These are phyloP conservation scores for Amblyjoppa proteus DNA, from an alignment of 2,888 invertebrate genomes.

Conservation along the genomic window DNA sequence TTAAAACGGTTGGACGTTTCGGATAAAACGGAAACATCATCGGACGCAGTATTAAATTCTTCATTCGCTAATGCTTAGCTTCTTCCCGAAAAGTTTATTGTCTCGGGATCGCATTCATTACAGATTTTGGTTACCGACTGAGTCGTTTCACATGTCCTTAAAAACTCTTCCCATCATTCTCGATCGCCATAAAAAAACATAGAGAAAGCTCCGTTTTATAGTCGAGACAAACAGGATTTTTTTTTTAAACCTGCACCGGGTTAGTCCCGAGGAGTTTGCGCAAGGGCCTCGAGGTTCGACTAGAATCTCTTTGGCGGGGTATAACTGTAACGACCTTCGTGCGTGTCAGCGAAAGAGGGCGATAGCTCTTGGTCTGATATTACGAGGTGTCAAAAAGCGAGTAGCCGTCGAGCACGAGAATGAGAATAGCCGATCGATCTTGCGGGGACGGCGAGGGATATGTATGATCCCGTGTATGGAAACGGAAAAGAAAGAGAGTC, in stretches of 20 bases:
- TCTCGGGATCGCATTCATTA: no score
- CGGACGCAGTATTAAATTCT: no score
- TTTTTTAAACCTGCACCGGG: neutral
- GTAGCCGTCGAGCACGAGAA: slow-evolving; percentile 35
- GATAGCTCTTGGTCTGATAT: slow-evolving; percentile 33
- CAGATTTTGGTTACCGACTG: no score
- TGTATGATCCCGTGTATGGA: slow-evolving; percentile 37
- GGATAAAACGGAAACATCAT: no score
- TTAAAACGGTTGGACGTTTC: no score
- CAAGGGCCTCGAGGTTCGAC: neutral
- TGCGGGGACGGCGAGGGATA: slow-evolving; percentile 17
- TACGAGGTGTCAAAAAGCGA: slow-evolving; percentile 55
- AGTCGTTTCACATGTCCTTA: no score
- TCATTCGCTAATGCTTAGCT: no score
- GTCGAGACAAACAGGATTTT: neutral
- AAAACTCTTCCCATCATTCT: slow-evolving; percentile 10
- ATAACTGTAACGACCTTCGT: slow-evolving; percentile 22
- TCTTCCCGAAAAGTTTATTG: no score
- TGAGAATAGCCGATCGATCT: slow-evolving; percentile 53
- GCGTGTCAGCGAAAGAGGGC: neutral
- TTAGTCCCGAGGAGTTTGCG: neutral
- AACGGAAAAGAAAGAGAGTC: slow-evolving; percentile 41
- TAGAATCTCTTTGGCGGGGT: neutral
- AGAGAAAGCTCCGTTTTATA: neutral
- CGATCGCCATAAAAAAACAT: neutral